phyloP scores from a whole-genome alignment of 2,797 vertebrate species.

The Macrochelys suwanniensis region DNA sequence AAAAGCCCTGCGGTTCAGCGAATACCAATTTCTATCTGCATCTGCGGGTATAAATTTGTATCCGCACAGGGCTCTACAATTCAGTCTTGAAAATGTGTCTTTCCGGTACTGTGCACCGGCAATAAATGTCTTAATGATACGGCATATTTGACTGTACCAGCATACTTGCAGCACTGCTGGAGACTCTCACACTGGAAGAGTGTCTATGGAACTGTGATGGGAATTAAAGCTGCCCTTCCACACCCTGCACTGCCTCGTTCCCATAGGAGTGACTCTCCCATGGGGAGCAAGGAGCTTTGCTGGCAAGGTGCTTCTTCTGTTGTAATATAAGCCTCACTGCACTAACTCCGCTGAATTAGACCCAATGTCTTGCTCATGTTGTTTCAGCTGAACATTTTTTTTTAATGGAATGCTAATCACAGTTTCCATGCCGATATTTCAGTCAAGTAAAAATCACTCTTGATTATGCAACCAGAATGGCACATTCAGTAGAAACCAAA shows the following conservation, averaged over 20 bases:
- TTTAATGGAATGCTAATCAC: background rate
- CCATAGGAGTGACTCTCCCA: background rate
- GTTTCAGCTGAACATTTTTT: background rate
- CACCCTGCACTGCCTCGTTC: background rate
- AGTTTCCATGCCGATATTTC: background rate
- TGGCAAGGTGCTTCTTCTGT: background rate
- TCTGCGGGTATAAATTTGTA: no score
- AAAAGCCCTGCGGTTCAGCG: no score
- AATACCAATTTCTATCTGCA: no score
- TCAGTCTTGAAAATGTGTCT: no score
- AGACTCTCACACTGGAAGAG: background rate
- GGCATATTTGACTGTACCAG: no score
- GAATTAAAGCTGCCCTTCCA: background rate
- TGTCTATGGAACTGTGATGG: background rate
- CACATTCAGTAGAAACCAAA: background rate
- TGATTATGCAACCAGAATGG: background rate
- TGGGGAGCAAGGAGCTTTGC: background rate
- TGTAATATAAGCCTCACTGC: background rate
- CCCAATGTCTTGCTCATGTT: background rate
- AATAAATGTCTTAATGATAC: no score
- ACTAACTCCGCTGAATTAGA: background rate
- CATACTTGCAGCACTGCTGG: no score
- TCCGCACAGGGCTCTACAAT: no score
- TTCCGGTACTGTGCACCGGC: no score
- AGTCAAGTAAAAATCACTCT: background rate